Evolutionary conservation across 2,113 vertebrate genomes (phyloP).

Genomic region (Physeter macrocephalus): DNA sequence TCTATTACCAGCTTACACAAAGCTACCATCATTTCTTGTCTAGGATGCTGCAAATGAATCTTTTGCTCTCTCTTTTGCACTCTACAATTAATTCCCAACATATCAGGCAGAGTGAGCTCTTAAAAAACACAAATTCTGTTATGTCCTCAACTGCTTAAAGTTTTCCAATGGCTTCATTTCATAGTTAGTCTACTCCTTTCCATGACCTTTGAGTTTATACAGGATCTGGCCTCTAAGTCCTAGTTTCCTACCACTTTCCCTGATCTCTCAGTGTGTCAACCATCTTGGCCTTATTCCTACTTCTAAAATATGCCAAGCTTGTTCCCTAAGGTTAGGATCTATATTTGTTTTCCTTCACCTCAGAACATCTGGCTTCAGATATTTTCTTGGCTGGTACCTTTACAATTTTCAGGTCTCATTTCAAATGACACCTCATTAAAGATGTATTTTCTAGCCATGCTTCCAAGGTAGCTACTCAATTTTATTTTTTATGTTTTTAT

Average conservation of each 20-base stretch:
- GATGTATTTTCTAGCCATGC: neutral
- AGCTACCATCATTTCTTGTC: neutral
- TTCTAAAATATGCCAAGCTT: neutral
- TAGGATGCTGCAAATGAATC: neutral
- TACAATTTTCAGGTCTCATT: neutral
- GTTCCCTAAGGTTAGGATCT: neutral
- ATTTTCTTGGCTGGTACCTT: neutral
- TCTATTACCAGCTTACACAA: neutral
- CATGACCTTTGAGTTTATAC: neutral
- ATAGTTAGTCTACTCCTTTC: neutral
- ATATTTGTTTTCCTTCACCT: neutral
- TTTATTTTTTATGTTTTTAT: neutral
- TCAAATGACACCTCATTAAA: neutral
- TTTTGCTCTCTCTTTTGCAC: neutral
- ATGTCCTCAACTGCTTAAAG: neutral
- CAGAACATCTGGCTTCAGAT: neutral
- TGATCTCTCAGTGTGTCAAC: neutral
- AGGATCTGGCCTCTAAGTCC: neutral
- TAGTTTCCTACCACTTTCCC: neutral
- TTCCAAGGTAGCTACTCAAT: neutral
- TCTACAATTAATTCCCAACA: neutral
- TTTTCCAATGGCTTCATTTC: neutral
- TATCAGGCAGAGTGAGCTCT: neutral
- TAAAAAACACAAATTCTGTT: neutral
- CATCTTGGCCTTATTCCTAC: neutral